These are phyloP conservation scores for Gryllus bimaculatus DNA, from an alignment of 1,140 invertebrate genomes.

Conservation along the genomic window DNA sequence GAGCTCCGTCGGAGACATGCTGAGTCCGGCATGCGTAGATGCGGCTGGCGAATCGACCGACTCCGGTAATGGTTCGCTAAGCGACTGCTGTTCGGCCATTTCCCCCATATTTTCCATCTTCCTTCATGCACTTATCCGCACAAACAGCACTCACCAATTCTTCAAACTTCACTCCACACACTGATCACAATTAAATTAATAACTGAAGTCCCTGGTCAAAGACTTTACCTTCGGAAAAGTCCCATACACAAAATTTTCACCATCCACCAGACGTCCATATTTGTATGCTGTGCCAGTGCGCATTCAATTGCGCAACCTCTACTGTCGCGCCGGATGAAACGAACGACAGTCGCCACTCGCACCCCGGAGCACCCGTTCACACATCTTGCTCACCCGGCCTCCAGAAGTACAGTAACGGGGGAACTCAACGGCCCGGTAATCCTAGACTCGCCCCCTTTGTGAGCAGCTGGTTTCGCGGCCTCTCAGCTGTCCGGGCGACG, in stretches of 20 bases:
- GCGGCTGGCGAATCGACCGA: constrained; percentile 43
- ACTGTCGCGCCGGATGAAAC: constrained; percentile 21
- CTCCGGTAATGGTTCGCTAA: constrained; percentile 46
- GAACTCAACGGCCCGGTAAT: not conserved
- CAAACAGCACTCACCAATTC: constrained; percentile 20
- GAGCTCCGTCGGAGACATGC: constrained; percentile 27
- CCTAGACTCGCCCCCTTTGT: constrained; percentile 2
- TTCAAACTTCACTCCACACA: constrained; percentile 20
- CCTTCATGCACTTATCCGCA: constrained; percentile 19
- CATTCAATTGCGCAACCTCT: constrained; percentile 23
- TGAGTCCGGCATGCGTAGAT: constrained; percentile 44
- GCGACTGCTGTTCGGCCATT: constrained; percentile 51
- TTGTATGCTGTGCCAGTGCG: constrained; percentile 22
- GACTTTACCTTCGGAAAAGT: constrained; percentile 22
- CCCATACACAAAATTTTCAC: constrained; percentile 24
- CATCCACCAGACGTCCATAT: constrained; percentile 25
- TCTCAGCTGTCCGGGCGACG: constrained; percentile 11
- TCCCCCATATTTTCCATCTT: constrained; percentile 54
- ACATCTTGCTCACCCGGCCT: not conserved
- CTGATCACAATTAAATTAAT: constrained; percentile 17
- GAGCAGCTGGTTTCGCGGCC: constrained; percentile 9
- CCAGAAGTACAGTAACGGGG: not conserved
- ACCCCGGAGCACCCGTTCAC: not conserved
- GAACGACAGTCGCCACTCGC: not conserved
- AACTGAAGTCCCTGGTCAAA: constrained; percentile 22